Conservation (phyloP, 2,797 vertebrate species). For the Propithecus deckenii region DNA sequence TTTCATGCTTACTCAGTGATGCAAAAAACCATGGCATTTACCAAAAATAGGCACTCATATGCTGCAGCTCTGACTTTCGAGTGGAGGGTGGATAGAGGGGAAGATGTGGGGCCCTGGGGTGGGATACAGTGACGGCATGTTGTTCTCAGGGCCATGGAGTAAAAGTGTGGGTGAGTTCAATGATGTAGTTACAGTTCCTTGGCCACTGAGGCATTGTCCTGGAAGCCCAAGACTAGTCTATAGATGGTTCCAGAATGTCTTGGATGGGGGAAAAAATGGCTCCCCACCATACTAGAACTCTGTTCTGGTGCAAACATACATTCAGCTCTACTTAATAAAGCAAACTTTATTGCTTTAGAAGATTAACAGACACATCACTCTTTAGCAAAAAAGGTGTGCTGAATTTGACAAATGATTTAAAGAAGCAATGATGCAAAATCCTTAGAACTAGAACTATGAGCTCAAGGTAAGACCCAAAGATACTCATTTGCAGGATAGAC, state of each 20-base stretch:
- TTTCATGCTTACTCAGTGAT: conserved; percentile 78
- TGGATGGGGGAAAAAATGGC: background rate
- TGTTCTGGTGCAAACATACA: background rate
- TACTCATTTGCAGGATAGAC: background rate
- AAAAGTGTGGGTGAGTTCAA: background rate
- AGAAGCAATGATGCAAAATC: background rate
- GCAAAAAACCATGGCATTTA: conserved; percentile 77
- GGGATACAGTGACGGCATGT: background rate
- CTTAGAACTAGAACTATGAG: background rate
- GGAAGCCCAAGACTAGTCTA: background rate
- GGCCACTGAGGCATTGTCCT: background rate
- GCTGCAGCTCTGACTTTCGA: conserved; percentile 37
- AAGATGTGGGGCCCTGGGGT: background rate
- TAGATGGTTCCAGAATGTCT: background rate
- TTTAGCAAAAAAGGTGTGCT: background rate
- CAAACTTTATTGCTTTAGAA: background rate
- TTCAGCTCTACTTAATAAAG: background rate
- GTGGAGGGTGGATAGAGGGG: background rate
- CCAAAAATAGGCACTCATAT: conserved; percentile 67
- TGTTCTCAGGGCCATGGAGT: background rate
- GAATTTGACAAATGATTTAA: background rate
- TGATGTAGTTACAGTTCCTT: background rate
- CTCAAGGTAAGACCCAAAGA: background rate
- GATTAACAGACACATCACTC: background rate
- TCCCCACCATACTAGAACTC: background rate